Percentiles rank a stretch among this genome's conserved stretches.
Evolutionary conservation across 2,797 vertebrate species (phyloP).

Genomic region (Vireo griseus): DNA sequence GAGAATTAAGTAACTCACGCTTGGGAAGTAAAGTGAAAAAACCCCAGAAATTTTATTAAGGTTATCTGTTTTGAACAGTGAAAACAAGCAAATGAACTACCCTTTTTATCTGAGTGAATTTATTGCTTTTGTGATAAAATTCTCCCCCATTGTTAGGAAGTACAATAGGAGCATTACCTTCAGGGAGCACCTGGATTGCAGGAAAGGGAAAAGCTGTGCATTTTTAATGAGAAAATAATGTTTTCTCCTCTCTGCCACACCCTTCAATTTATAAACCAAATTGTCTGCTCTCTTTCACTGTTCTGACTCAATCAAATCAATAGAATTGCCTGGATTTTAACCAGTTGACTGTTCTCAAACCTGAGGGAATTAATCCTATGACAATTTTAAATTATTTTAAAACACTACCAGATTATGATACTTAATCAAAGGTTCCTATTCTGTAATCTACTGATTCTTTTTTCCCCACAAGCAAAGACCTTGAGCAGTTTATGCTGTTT

Average conservation of each 20-base stretch:
- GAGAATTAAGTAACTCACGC: background rate
- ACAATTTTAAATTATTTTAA: background rate
- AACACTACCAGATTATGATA: background rate
- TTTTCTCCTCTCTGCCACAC: background rate
- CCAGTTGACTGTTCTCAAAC: background rate
- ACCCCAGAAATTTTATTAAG: rapidly evolving
- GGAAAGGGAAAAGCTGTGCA: background rate
- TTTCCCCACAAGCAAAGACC: background rate
- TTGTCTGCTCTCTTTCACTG: background rate
- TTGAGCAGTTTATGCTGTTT: background rate
- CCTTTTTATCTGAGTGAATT: background rate
- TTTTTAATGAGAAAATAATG: background rate
- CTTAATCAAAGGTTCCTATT: background rate
- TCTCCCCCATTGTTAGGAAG: background rate
- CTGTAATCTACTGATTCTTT: background rate
- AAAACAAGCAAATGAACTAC: background rate
- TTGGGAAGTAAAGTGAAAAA: background rate
- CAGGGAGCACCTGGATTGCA: background rate
- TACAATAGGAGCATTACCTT: background rate
- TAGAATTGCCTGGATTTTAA: background rate
- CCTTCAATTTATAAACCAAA: background rate
- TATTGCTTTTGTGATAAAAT: background rate
- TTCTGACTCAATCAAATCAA: background rate
- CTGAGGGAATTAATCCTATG: background rate
- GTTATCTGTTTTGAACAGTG: background rate